phyloP scores from a whole-genome alignment of 2,888 invertebrate species.

The Frankliniella fusca region DNA sequence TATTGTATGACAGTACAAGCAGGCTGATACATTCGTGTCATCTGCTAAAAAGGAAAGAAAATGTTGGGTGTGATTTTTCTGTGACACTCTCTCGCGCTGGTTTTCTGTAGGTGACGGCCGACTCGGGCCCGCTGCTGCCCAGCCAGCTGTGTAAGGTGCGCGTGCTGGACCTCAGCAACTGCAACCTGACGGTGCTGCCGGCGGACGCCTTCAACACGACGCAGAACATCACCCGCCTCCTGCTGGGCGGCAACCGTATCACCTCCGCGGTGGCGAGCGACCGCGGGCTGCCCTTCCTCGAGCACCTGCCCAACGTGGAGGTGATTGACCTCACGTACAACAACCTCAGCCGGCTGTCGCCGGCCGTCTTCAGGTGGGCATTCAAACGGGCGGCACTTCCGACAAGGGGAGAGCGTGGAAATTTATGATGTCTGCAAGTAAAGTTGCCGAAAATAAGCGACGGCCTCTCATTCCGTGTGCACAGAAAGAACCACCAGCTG shows the following conservation, averaged over 20 bases:
- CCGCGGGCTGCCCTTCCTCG: slow-evolving; percentile 55
- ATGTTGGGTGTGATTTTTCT: not conserved
- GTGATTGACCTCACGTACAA: slow-evolving; percentile 62
- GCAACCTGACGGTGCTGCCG: slow-evolving; percentile 59
- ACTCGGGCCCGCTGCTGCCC: slow-evolving; percentile 57
- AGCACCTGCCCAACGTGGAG: slow-evolving; percentile 55
- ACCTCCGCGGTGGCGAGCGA: slow-evolving; percentile 44
- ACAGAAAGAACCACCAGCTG: slow-evolving; percentile 54
- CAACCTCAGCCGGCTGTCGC: slow-evolving; percentile 57
- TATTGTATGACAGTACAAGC: no score
- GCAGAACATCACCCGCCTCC: slow-evolving; percentile 59
- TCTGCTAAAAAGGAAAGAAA: no score
- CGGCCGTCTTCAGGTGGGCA: slow-evolving; percentile 45
- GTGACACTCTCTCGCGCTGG: not conserved
- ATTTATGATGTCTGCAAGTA: no score
- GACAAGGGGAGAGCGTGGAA: no score
- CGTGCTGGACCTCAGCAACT: slow-evolving; percentile 62
- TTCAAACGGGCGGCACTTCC: no score
- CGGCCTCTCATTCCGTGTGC: not conserved
- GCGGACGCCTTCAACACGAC: slow-evolving; percentile 58
- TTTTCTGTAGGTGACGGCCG: slow-evolving; percentile 37
- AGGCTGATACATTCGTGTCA: no score
- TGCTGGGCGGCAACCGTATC: slow-evolving; percentile 58
- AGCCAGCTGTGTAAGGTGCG: slow-evolving; percentile 61
- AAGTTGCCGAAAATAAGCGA: no score